Base-by-base conservation (phyloP, 1,140 invertebrate species). In the Myzus persicae region DNA sequence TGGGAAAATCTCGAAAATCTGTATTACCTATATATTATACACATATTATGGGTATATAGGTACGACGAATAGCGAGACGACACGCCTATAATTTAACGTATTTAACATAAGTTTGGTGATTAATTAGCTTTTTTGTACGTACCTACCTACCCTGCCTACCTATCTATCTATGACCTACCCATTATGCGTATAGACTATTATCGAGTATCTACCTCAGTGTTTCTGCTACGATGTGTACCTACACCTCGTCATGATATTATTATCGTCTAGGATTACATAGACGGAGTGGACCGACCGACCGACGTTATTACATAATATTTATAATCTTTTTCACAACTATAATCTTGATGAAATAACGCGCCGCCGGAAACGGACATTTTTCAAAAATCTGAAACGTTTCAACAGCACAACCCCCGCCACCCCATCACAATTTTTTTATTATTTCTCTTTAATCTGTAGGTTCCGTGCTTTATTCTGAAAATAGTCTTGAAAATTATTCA, bases 1-100 rank as follows among this genome's bases (percentile, higher is more conserved):
- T 88, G 87, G 87, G 87, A 88, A 88, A 76, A n/a, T 76, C n/a
- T 14, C 14, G 36, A 76, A 88, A 51, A 88, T 88, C n/a, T 42
- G 26, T 31, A 85, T 44, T 26, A 44, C 42, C 42, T 46, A 51
- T 22, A 51, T 51, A 51, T 18, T 22, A 51, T 51, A 51, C 48
- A 22, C 48, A 24, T 18, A 46, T 51, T 51, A 51, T 51, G 24
- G 20, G 48, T 18, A 84, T 42, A 44, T 9, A 44, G 42, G 42
- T 31, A 59, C 40, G 14, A 31, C 84, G 40, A 31, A n/a, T 51
- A 22, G 44, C 44, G 31, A 76, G 26, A 44, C 84, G 26, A 44
- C 24, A 85, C 84, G 31, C 84, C 84, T 85, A 85, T 44, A 85
- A 85, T 85, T 85, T 44, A 44, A 44, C 40, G 42, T 76, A 76